A percentile compares a stretch with the other conserved stretches of the same genome.
These are phyloP conservation scores for Nomada flava DNA, from an alignment of 2,888 invertebrate genomes.

Conservation along the genomic window DNA sequence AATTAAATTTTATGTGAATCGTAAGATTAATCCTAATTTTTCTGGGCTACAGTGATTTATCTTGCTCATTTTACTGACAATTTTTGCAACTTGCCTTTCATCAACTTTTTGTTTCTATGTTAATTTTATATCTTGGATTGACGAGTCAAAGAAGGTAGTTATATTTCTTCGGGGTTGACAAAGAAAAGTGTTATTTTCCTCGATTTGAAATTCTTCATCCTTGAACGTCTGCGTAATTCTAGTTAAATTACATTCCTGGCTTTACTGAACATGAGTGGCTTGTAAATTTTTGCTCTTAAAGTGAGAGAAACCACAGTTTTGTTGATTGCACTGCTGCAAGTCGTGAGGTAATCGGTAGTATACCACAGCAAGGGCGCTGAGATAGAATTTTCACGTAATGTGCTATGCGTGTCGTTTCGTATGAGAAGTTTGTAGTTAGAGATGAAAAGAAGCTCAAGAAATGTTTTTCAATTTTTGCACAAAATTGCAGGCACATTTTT, in stretches of 20 bases:
- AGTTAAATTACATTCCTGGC: not conserved
- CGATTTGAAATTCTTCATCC: not conserved
- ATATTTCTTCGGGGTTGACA: not conserved
- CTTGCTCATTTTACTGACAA: no score
- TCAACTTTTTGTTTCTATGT: no score
- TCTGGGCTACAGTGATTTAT: no score
- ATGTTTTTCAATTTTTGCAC: not conserved
- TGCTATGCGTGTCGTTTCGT: no score
- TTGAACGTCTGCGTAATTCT: not conserved
- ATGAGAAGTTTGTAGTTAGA: not conserved
- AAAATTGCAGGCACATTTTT: no score
- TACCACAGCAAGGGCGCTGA: not conserved
- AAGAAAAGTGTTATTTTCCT: not conserved
- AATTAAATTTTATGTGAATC: no score
- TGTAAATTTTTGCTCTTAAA: constrained; percentile 3
- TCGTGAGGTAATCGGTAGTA: not conserved
- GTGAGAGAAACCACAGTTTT: constrained; percentile 10
- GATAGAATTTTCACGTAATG: not conserved
- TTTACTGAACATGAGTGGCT: not conserved
- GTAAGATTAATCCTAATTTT: no score
- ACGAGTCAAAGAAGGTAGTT: not conserved
- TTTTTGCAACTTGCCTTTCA: no score
- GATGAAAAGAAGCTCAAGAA: not conserved
- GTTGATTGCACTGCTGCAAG: constrained; percentile 16
- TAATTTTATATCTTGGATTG: no score